phyloP scores from a whole-genome alignment of 2,797 vertebrate genomes.

The Mus caroli region DNA sequence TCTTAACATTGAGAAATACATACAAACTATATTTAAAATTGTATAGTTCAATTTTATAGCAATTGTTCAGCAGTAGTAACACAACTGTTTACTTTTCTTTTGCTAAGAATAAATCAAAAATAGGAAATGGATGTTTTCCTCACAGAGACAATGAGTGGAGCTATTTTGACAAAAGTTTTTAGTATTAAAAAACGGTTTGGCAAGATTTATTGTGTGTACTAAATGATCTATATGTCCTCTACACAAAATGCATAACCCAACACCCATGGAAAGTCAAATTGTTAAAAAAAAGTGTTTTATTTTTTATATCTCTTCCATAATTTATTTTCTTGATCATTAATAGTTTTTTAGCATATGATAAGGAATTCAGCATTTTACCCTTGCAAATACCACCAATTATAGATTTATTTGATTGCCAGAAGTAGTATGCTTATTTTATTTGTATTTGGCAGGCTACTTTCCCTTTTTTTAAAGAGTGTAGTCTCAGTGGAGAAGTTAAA shows the following conservation, averaged over 20 bases:
- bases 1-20: conserved; percentile 14
- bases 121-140: neutral
- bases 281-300: neutral
- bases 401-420: neutral
- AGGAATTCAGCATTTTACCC: conserved; percentile 9
- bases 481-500: neutral
- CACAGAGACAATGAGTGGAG: neutral
- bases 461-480: neutral
- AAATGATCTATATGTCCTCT: neutral
- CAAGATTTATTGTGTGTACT: neutral
- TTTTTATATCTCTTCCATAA: neutral
- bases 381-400: neutral
- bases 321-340: conserved; percentile 50
- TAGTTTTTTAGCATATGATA: neutral
- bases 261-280: neutral
- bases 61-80: neutral
- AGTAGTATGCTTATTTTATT: neutral
- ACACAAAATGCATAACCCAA: neutral
- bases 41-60: neutral
- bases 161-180: conserved; percentile 10
- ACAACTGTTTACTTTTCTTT: neutral
- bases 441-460: neutral
- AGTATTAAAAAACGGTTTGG: neutral
- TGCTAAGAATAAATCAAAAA: neutral
- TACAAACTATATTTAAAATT: neutral